Evolutionary conservation across 2,888 invertebrate species (phyloP).

Genomic region (Dione juno): DNA sequence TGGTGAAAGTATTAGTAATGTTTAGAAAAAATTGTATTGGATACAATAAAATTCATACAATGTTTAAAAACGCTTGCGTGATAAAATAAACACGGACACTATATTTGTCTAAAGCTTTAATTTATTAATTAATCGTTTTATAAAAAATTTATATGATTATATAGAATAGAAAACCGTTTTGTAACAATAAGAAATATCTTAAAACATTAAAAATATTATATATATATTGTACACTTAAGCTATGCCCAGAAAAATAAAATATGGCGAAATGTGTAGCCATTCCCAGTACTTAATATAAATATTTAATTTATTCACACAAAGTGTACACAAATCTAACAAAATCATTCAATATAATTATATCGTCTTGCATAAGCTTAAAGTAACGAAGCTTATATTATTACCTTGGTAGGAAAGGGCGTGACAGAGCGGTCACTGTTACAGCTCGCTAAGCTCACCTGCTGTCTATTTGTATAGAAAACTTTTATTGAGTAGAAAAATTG

Average conservation of each 20-base stretch:
- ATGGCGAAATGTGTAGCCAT: no score
- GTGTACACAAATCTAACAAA: no score
- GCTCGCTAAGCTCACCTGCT: slow-evolving; percentile 47
- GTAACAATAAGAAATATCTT: no score
- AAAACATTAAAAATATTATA: no score
- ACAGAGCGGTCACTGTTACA: slow-evolving; percentile 57
- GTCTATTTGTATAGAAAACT: not conserved
- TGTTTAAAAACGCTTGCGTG: not conserved
- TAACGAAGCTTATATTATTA: slow-evolving; percentile 24
- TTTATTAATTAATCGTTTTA: no score
- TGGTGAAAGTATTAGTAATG: slow-evolving; percentile 35
- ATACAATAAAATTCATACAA: not conserved
- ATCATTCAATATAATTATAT: not conserved
- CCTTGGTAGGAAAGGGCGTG: slow-evolving; percentile 52
- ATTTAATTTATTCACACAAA: no score
- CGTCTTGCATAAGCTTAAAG: slow-evolving; percentile 30
- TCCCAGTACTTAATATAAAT: not conserved
- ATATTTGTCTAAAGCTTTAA: no score
- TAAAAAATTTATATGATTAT: no score
- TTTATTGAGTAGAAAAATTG: not conserved
- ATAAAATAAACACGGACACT: not conserved
- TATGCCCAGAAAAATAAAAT: no score
- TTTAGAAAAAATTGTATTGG: slow-evolving; percentile 6
- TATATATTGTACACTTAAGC: no score
- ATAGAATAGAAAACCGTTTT: no score